Base-by-base conservation (phyloP, 2,113 vertebrate genomes). In the Hippocampus mohnikei region DNA sequence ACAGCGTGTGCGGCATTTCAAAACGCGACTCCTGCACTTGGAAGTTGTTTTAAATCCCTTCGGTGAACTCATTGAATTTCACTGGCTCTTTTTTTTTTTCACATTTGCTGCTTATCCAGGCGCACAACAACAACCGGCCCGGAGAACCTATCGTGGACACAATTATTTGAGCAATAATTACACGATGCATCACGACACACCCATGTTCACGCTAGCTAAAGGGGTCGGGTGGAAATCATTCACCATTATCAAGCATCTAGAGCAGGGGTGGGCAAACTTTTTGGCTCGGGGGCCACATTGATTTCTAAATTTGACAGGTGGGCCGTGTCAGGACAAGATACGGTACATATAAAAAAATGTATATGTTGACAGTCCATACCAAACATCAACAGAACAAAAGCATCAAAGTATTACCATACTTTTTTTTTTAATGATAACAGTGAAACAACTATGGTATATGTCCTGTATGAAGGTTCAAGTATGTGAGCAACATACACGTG, bases 1-100 rank as follows among this genome's bases (percentile, higher is more conserved):
- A 44, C 13, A 27, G 12, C 23, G 23, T 48, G 63, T 27, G 63
- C 63, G 41, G 41, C 41, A 46, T 65, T 65, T 65, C 63, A 48
- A 62, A 62, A 9, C 18, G 33, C 60, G 9, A 65, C 63, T 42
- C 40, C 40, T 15, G 62, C 40, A 15, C 62, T 65, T 65, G 63
- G 41, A 65, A 46, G 42, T 46, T 65, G 63, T 65, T 65, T 25
- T 46, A 65, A 65, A 65, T 65, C 63, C 63, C 63, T 65, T 65
- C 41, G 23, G 62, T 42, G 62, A 64, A 64, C 62, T 64, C 62
- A 64, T 44, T 64, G 62, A 64, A 64, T 64, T 64, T 64, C 42
- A 65, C 41, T 27, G 42, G 63, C 41, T 27, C 23, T 25, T 25
- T 46, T 46, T 42, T 64, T 65, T 65, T 46, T 64, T 42, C 25